Evolutionary conservation across 2,888 invertebrate species (phyloP), one percentile per base, ranked within the genome.

Genomic region (Limulus polyphemus): DNA sequence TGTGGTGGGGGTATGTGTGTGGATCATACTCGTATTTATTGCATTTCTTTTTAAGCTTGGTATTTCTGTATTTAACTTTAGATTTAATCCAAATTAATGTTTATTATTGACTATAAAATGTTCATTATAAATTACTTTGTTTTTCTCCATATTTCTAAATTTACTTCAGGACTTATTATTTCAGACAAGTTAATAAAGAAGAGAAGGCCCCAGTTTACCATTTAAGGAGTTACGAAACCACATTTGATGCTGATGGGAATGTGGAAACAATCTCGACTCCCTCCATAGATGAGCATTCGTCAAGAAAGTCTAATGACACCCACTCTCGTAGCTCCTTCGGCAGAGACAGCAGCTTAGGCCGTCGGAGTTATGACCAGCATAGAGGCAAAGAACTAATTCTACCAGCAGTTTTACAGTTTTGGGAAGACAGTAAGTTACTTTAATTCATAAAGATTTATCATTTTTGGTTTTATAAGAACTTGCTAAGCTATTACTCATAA

Each of bases 401-500:
- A 69, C 97, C 97, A 9, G 95, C 95, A 0, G 90, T 93, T 46
- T 79, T 97, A 70, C 95, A 95, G 79, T 92, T 95, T 77, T 87
- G 91, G 46, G 94, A 97, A 78, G 91, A 91, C 70, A 90, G 76
- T 76, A 69, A 49, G 52, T 62, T 49, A 12, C 52, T 54, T 32
- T 32, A 32, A 32, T 32, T 32, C 32, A 5, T 32, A 32, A 32
- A 32, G 7, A 32, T 5, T 32, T 3, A 32, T 32, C 32, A 32
- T 32, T 32, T 32, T 32, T 32, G 32, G 7, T 5, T 32, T 32
- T 32, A 32, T 32, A 32, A n/a, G n/a, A 32, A 32, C 32, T 32
- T 32, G 3, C 32, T 32, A 32, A 32, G 32, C 32, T 32, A 32
- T 3, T 5, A 32, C 4, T 32, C 32, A 32, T 32, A 32, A n/a